Percentiles rank a stretch among this genome's conserved stretches.
These are phyloP conservation scores for Murina feae DNA, from an alignment of 2,113 vertebrate genomes.

Conservation along the genomic window DNA sequence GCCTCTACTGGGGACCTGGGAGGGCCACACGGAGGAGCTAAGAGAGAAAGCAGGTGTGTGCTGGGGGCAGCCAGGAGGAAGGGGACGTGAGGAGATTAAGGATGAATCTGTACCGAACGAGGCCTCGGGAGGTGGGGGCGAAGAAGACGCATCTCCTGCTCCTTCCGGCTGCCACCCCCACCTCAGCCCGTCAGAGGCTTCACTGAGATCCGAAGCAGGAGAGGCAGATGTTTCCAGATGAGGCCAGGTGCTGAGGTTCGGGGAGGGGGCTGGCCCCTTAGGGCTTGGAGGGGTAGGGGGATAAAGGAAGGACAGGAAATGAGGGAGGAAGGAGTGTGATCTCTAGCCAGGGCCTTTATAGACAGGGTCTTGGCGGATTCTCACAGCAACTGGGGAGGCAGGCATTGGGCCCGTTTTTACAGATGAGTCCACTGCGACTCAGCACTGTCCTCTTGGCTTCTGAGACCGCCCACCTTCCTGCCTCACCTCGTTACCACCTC, in stretches of 20 bases:
- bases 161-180: background rate
- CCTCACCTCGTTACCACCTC: background rate
- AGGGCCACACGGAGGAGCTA: background rate
- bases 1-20: background rate
- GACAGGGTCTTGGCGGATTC: background rate
- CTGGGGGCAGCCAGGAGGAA: background rate
- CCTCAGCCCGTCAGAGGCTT: background rate
- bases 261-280: background rate
- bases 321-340: background rate
- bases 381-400: background rate
- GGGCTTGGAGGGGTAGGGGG: background rate
- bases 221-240: constrained; percentile 66
- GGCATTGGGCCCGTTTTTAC: background rate
- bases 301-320: constrained; percentile 48
- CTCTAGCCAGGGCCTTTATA: background rate
- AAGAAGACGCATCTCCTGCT: background rate
- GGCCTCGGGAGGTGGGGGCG: background rate
- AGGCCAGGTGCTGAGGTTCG: constrained; percentile 45
- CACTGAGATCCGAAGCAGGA: background rate
- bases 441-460: background rate
- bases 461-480: background rate
- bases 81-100: background rate
- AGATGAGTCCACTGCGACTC: background rate
- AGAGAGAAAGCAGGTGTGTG: constrained; percentile 65
- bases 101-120: background rate